phyloP scores from a whole-genome alignment of 2,113 vertebrate species.

The Panurus biarmicus region DNA sequence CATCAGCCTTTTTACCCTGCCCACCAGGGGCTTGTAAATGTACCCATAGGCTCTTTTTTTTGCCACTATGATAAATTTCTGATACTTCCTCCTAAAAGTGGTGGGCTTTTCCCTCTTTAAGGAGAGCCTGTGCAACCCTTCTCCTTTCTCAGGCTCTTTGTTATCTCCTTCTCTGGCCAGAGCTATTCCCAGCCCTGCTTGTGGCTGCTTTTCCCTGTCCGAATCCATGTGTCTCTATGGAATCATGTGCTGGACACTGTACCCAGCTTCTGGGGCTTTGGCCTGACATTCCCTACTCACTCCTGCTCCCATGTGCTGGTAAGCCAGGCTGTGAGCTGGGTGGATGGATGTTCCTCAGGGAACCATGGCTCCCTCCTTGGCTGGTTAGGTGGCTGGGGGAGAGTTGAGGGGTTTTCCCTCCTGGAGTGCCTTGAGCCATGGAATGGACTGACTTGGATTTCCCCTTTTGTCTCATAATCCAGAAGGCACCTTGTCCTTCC shows the following conservation, averaged over 20 bases:
- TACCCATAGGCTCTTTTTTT: background rate
- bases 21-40: background rate
- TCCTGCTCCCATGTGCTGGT: background rate
- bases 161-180: background rate
- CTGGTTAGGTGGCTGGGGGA: background rate
- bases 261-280: background rate
- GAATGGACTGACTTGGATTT: background rate
- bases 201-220: background rate
- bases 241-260: background rate
- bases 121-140: background rate
- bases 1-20: background rate
- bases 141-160: background rate
- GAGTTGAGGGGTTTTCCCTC: background rate
- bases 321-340: background rate
- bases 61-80: background rate
- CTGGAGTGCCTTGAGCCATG: background rate
- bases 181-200: background rate
- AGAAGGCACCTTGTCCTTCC: background rate
- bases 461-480: background rate
- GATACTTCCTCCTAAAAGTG: background rate
- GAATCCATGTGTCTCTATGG: background rate
- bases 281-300: background rate
- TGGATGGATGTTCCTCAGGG: background rate
- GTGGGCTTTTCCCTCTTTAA: background rate
- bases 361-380: background rate